Conservation (phyloP, 1,140 invertebrate species). For the Zaprionus ghesquierei region DNA sequence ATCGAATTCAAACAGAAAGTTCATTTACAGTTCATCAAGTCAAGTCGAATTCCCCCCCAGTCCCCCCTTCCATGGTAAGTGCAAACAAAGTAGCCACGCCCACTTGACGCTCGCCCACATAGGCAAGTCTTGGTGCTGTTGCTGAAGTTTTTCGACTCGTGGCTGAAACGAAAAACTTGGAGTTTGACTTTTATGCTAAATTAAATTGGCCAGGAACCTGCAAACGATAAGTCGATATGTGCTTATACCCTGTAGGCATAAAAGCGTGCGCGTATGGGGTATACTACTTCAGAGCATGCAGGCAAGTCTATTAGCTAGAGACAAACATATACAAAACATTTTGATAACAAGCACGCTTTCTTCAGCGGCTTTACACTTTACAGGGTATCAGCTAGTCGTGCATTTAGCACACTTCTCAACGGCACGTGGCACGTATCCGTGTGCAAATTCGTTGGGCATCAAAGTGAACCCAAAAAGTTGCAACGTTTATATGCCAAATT, state of each 20-base stretch:
- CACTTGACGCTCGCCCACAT: background rate
- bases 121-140: constrained; percentile 6
- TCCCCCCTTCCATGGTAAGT: background rate
- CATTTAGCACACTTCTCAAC: background rate
- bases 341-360: background rate
- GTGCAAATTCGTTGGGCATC: constrained; percentile 6
- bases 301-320: background rate
- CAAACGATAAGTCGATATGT: constrained; percentile 8
- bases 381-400: background rate
- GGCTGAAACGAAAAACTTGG: constrained; percentile 20
- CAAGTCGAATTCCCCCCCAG: background rate
- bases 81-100: constrained; percentile 44
- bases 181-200: constrained; percentile 67
- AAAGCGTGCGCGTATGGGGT: background rate
- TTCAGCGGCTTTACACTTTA: background rate
- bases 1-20: constrained; percentile 74
- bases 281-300: background rate
- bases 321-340: no score
- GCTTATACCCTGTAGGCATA: background rate
- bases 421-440: background rate
- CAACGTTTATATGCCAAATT: constrained; percentile 52
- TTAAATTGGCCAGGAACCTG: constrained; percentile 47
- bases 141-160: constrained; percentile 13
- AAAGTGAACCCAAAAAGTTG: constrained; percentile 12
- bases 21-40: constrained; percentile 76